Conservation (phyloP, 1,140 invertebrate species). For the Musca domestica region DNA sequence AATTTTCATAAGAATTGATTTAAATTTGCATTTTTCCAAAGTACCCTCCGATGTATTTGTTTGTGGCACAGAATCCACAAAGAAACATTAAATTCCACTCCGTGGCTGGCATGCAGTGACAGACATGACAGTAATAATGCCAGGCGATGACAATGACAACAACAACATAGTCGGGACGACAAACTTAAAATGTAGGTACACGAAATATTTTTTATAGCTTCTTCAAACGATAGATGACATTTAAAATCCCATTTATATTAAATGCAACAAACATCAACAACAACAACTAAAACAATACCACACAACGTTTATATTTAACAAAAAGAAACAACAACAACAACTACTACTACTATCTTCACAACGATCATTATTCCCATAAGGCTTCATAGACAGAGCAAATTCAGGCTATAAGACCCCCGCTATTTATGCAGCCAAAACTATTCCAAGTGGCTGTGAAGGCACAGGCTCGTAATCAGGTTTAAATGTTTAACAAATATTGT, state of each 20-base stretch:
- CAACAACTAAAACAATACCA: neutral
- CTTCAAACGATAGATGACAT: conserved; percentile 17
- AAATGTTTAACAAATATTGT: too few relatives aligned
- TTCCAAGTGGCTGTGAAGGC: neutral
- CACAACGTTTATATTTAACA: neutral
- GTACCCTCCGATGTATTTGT: too few relatives aligned
- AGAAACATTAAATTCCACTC: too few relatives aligned
- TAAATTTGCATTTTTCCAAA: too few relatives aligned
- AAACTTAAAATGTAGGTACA: conserved; percentile 4
- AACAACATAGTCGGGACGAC: neutral
- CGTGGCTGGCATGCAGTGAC: too few relatives aligned
- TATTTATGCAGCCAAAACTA: too few relatives aligned
- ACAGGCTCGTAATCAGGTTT: neutral
- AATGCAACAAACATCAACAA: neutral
- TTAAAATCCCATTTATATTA: conserved; percentile 14
- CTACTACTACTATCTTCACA: neutral
- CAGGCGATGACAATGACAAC: neutral
- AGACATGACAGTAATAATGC: too few relatives aligned
- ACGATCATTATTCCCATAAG: neutral
- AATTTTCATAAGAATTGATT: too few relatives aligned
- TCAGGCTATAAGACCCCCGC: too few relatives aligned
- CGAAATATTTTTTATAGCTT: conserved; percentile 17
- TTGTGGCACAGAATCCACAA: too few relatives aligned
- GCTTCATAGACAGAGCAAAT: neutral
- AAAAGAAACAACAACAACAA: neutral